Evolutionary conservation across 2,888 invertebrate genomes (phyloP), one percentile per base, ranked within the genome.

Genomic region (Beris chalybata): DNA sequence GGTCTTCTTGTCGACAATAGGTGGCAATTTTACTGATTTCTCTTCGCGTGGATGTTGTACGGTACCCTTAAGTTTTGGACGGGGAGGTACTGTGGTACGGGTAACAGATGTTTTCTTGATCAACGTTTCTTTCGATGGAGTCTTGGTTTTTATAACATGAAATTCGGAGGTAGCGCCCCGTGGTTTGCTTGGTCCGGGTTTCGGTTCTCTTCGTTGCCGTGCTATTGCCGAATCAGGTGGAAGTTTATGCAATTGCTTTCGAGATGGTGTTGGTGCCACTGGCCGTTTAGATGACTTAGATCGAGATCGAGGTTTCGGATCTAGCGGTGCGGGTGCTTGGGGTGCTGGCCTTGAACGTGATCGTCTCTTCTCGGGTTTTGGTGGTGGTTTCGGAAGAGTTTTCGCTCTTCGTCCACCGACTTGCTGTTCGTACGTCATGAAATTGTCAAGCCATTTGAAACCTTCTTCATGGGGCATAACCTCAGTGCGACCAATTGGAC

Each of bases 401-500:
- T 12, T 12, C 5, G 11, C 12, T 44, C 9, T 50, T 43, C 50
- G 52, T 6, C 43, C 47, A 2, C 47, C 30, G 3, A 57, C 48
- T 56, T 64, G 59, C 43, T 59, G 38, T 29, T 59, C 55, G 31
- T 52, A 68, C 13, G 68, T 58, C 4, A 64, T 29, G 47, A 43
- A 66, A 29, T 68, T 66, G 30, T 13, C 64, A 4, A 68, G 50
- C 68, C 68, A 68, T 13, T 64, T 63, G 43, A 68, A 68, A 13
- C 66, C 68, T 61, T 55, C 53, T 43, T 68, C 64, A 9, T 29
- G 38, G 9, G 68, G 68, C 5, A 32, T 54, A 1, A 66, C n/a
- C 11, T 63, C 58, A 2, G 54, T 52, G 11, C 44, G 9, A 9
- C 55, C 50, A 15, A 64, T 43, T 22, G 68, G 68, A 43, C 63